These are phyloP conservation scores for Philhelius pedissequus DNA, from an alignment of 2,888 invertebrate species.

Conservation along the genomic window DNA sequence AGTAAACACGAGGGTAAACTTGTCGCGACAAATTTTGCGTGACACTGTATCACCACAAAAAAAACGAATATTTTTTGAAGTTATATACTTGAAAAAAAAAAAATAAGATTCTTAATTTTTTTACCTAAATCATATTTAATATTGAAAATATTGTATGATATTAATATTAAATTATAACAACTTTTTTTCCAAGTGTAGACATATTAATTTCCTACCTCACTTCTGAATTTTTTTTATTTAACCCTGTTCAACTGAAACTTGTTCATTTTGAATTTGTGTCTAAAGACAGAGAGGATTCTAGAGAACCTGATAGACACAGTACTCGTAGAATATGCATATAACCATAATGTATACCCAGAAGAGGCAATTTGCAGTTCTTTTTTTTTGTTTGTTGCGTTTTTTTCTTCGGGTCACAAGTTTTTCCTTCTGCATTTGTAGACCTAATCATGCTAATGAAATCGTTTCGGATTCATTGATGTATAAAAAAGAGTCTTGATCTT, in stretches of 20 bases:
- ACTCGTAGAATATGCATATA: no score
- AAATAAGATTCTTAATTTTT: no score
- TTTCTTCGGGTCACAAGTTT: constrained; percentile 6
- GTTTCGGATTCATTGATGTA: not conserved
- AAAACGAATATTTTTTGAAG: no score
- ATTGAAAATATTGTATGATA: no score
- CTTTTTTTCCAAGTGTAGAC: not conserved
- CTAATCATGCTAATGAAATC: constrained; percentile 1
- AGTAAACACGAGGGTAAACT: no score
- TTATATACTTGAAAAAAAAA: no score
- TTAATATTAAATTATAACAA: no score
- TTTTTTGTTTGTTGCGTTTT: not conserved
- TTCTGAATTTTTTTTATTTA: not conserved
- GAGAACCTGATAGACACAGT: not conserved
- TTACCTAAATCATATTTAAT: no score
- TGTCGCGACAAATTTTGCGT: no score
- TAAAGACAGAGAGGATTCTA: not conserved
- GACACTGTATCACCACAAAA: no score
- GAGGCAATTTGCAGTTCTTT: not conserved
- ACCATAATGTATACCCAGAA: not conserved
- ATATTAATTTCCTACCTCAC: constrained; percentile 9
- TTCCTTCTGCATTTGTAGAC: not conserved
- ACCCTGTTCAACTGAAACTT: not conserved
- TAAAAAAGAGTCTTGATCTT: not conserved
- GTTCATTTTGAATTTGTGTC: not conserved